These are phyloP conservation scores for Hydractinia echinata DNA, from an alignment of 30 jellyfish, hydroid and myxozoan genomes.

Conservation along the genomic window DNA sequence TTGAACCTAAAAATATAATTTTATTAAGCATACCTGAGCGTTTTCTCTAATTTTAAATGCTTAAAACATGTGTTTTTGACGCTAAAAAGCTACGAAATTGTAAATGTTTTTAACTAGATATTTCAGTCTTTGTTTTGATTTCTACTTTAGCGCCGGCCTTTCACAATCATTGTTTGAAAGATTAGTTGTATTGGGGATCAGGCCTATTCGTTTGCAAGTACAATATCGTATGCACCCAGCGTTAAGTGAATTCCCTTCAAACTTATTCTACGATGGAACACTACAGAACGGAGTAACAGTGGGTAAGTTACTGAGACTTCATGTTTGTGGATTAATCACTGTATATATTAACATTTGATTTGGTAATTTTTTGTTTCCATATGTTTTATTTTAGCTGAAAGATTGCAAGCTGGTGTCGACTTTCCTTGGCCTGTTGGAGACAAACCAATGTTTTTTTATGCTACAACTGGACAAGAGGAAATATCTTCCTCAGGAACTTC, in stretches of 20 bases:
- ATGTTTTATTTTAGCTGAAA: slow-evolving; percentile 56
- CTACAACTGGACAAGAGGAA: slow-evolving; percentile 98
- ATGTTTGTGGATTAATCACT: background rate
- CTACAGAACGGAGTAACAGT: slow-evolving; percentile 99
- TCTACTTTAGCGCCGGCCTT: slow-evolving; percentile 83
- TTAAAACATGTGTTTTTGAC: background rate
- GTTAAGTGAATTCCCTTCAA: slow-evolving; percentile 94
- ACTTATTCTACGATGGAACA: slow-evolving; percentile 97
- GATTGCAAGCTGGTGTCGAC: slow-evolving; percentile 94
- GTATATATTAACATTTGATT: background rate
- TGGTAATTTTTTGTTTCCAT: background rate
- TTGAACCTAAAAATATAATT: too few species aligned
- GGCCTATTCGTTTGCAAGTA: slow-evolving; percentile 97
- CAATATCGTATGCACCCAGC: slow-evolving; percentile 99
- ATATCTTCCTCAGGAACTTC: slow-evolving; percentile 99
- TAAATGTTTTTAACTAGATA: background rate
- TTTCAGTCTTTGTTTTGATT: background rate
- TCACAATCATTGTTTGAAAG: slow-evolving; percentile 96
- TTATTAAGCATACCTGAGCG: too few species aligned
- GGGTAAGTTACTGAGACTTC: slow-evolving; percentile 49
- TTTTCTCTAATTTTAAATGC: too few species aligned
- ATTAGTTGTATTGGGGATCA: slow-evolving; percentile 90
- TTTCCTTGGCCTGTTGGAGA: slow-evolving; percentile 99
- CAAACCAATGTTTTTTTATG: slow-evolving; percentile 97
- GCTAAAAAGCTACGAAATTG: background rate